Percentiles rank a stretch among this genome's conserved stretches.
Conservation (phyloP, 2,888 invertebrate species). For the Andrena fulva region DNA sequence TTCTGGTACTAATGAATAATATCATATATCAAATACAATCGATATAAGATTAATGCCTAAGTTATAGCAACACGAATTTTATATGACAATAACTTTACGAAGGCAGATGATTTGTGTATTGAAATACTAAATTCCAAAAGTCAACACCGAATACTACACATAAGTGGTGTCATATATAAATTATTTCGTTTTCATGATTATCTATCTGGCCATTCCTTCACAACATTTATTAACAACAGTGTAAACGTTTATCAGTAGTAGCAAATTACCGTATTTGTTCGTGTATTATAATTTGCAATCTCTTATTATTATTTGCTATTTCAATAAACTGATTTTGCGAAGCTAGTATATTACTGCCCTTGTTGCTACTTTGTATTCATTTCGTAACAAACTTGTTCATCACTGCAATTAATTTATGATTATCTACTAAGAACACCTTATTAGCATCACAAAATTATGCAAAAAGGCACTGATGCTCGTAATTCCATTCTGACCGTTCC, state of each 20-base stretch:
- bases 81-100: too few relatives aligned
- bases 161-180: too few relatives aligned
- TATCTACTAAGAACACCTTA: neutral
- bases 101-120: too few relatives aligned
- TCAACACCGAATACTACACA: too few relatives aligned
- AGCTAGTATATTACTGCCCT: neutral
- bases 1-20: too few relatives aligned
- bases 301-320: neutral
- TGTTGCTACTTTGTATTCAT: neutral
- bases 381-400: neutral
- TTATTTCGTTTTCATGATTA: too few relatives aligned
- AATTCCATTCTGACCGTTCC: slow-evolving; percentile 11
- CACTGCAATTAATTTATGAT: neutral
- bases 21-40: too few relatives aligned
- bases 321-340: neutral
- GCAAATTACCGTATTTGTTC: neutral
- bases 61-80: too few relatives aligned
- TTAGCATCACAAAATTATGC: neutral
- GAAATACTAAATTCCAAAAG: too few relatives aligned
- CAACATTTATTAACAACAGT: too few relatives aligned
- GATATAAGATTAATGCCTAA: too few relatives aligned
- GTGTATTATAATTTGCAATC: neutral
- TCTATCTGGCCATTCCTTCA: too few relatives aligned
- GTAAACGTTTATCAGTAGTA: neutral
- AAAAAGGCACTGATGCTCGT: neutral